Evolutionary conservation across 23 tunicate genomes (phyloP), one percentile per base, ranked within the genome.

Genomic region (Diplosoma virens): DNA sequence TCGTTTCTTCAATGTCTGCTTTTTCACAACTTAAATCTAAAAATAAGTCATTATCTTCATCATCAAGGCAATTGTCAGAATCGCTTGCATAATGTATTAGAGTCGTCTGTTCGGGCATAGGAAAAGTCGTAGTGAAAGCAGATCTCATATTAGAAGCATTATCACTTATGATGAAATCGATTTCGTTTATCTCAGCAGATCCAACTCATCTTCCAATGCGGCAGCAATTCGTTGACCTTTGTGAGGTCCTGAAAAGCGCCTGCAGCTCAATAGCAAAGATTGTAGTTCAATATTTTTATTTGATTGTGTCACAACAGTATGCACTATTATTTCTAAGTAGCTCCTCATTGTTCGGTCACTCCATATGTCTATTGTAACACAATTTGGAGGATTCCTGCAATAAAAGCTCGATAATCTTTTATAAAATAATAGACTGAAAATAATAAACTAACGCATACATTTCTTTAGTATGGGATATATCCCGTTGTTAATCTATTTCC

Each of bases 91-190:
- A n/a, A n/a, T n/a, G n/a, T n/a, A n/a, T n/a, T n/a, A n/a, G n/a
- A n/a, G n/a, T n/a, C n/a, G n/a, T n/a, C n/a, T n/a, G n/a, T n/a
- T n/a, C n/a, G n/a, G n/a, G n/a, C n/a, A 61, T 22, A 61, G 69
- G 6, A 29, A 61, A 61, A 5, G 69, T 35, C 6, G 69, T 61
- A 11, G 25, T n/a, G 36, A 68, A 68, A 36, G 52, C 53, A 4
- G 7, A 11, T 41, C 54, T 16, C 75, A 68, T 68, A 21, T 68
- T 68, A 35, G 75, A 52, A 68, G 75, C 75, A 23, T 68, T 68
- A 41, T 68, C 75, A 6, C 53, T 68, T 3, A 33, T 35, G 3
- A 33, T 33, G 9, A 3, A 68, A 3, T 68, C 54, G 21, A 68
- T 64, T 6, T 61, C 69, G 28, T 61, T 61, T 18, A 61, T 61